These are phyloP conservation scores for Eristalis arbustorum DNA, from an alignment of 2,888 invertebrate genomes.

Conservation along the genomic window DNA sequence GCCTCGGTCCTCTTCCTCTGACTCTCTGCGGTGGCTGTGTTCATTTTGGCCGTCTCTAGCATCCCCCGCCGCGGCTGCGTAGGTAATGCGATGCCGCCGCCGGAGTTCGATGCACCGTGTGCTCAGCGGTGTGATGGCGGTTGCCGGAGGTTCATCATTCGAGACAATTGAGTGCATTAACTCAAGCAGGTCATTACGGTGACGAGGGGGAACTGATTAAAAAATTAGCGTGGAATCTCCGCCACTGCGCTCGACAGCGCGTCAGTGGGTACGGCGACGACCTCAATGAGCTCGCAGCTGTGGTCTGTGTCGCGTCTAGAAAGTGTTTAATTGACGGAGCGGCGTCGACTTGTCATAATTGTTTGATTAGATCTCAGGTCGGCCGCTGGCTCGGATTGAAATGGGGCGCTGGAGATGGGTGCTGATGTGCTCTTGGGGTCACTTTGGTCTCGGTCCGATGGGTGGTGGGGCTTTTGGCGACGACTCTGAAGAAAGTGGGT, in stretches of 20 bases:
- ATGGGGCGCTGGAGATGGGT: background rate
- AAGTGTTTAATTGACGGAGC: constrained; percentile 18
- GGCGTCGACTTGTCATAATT: background rate
- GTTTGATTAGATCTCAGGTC: background rate
- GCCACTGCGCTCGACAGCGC: background rate
- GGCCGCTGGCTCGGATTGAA: background rate
- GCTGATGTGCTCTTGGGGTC: background rate
- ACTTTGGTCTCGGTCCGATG: background rate
- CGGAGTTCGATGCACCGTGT: background rate
- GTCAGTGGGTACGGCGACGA: background rate
- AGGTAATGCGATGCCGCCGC: background rate
- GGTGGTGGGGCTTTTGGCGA: background rate
- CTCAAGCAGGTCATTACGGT: background rate
- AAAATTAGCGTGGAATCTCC: background rate
- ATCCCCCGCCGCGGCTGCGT: background rate
- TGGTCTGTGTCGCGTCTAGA: constrained; percentile 7
- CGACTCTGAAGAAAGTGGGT: background rate
- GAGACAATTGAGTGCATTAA: background rate
- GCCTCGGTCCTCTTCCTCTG: background rate
- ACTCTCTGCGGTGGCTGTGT: background rate
- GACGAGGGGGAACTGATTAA: background rate
- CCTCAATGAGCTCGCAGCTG: background rate
- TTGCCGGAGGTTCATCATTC: background rate
- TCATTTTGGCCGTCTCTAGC: background rate
- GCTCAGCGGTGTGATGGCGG: background rate